Percentiles rank a stretch among this genome's conserved stretches.
Evolutionary conservation across 2,888 invertebrate species (phyloP).

Genomic region (Dasypogon diadema): DNA sequence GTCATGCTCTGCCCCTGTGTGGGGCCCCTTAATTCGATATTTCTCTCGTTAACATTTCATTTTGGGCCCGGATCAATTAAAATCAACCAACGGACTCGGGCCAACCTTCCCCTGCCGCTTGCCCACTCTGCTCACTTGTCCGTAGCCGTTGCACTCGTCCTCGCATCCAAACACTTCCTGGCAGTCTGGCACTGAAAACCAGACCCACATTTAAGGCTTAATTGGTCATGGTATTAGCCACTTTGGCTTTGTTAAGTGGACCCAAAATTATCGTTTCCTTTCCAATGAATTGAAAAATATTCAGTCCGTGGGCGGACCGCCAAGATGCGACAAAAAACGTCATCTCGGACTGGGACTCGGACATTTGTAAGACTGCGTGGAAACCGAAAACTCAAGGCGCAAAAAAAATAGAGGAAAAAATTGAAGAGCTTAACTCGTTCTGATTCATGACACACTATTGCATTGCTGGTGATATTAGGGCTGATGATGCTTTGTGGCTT

Average conservation of each 20-base stretch:
- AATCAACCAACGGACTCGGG: no score
- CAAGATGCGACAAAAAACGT: neutral
- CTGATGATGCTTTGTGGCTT: neutral
- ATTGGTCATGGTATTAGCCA: conserved; percentile 40
- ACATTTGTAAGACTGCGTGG: neutral
- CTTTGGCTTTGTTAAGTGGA: conserved; percentile 31
- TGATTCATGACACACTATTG: conserved; percentile 1
- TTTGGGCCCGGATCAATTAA: neutral
- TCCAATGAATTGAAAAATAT: conserved; percentile 37
- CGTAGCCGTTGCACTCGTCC: no score
- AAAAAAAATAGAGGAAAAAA: neutral
- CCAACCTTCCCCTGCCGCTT: no score
- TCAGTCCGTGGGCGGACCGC: conserved; percentile 24
- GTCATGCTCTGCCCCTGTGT: no score
- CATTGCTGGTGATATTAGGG: neutral
- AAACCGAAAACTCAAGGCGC: conserved; percentile 2
- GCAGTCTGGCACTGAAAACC: neutral
- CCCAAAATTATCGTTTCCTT: conserved; percentile 40
- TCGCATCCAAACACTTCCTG: neutral
- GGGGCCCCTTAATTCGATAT: no score
- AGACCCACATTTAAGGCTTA: conserved; percentile 42
- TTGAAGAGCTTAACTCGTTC: conserved; percentile 17
- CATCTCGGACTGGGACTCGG: neutral
- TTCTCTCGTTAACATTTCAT: neutral
- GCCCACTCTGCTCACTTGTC: no score